These are phyloP conservation scores for Tetrax tetrax DNA, from an alignment of 2,113 vertebrate genomes.

Conservation along the genomic window DNA sequence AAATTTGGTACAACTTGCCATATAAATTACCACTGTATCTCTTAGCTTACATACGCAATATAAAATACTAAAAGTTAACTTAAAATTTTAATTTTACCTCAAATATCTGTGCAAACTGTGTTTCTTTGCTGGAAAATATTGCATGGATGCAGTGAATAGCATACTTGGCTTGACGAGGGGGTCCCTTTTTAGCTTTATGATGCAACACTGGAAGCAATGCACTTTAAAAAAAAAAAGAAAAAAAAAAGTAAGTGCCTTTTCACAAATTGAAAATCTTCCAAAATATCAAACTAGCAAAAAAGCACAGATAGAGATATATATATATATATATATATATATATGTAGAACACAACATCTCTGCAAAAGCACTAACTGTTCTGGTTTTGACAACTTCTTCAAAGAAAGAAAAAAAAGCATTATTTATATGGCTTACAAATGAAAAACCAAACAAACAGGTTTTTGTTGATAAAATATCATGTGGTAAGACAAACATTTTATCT, in stretches of 20 bases:
- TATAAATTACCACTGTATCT: not conserved
- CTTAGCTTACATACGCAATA: not conserved
- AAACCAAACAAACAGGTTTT: rapidly evolving
- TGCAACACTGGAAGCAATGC: slow-evolving; percentile 95
- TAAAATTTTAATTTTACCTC: slow-evolving; percentile 81
- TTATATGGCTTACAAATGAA: not conserved
- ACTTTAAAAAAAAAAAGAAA: slow-evolving; percentile 64
- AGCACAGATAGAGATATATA: not conserved
- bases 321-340: not conserved
- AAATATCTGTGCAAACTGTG: slow-evolving; percentile 98
- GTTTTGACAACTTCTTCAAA: not conserved
- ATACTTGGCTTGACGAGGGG: slow-evolving; percentile 95
- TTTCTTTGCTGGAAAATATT: slow-evolving; percentile 98
- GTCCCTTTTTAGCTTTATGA: slow-evolving; percentile 96
- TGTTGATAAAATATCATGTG: not conserved
- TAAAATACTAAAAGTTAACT: not conserved
- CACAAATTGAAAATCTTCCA: not conserved
- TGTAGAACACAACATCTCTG: not conserved
- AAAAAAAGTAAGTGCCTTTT: not conserved
- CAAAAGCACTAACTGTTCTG: not conserved
- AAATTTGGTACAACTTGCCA: not conserved
- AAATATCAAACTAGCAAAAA: not conserved
- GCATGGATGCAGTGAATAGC: slow-evolving; percentile 97
- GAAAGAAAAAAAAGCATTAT: not conserved
- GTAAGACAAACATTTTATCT: not conserved